phyloP scores from a whole-genome alignment of 1,140 invertebrate genomes.

The Copidosoma floridanum region DNA sequence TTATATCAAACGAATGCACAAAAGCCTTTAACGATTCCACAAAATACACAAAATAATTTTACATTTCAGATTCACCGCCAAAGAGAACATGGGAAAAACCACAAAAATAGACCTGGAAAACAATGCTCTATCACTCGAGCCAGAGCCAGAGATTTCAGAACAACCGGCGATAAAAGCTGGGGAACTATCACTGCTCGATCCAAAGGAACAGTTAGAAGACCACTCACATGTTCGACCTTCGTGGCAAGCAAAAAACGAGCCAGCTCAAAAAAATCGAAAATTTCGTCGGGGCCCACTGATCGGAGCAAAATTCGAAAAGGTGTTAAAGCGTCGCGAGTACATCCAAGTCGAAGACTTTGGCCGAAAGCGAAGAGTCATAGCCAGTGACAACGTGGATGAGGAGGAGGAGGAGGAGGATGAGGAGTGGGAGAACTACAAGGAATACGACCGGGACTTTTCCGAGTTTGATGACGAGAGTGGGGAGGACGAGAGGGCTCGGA shows the following conservation, averaged over 20 bases:
- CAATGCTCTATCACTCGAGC: not conserved
- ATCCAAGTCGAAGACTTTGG: constrained; percentile 31
- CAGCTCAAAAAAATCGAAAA: constrained; percentile 1
- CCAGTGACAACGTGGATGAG: constrained; percentile 2
- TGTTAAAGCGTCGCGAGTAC: not conserved
- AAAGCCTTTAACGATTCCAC: too few species aligned
- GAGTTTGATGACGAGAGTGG: constrained; percentile 40
- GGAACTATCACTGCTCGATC: not conserved
- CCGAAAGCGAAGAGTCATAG: constrained; percentile 15
- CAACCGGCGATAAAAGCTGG: not conserved
- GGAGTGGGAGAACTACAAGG: not conserved
- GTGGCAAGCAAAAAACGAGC: not conserved
- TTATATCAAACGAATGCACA: too few species aligned
- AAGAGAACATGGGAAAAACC: too few species aligned
- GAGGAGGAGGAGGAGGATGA: constrained; percentile 2
- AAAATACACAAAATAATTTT: too few species aligned
- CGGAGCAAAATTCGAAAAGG: not conserved
- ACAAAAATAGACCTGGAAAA: too few species aligned
- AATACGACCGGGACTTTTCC: constrained; percentile 40
- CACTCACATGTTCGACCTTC: too few species aligned
- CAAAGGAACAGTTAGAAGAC: too few species aligned
- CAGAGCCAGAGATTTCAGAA: not conserved
- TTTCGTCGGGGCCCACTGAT: not conserved
- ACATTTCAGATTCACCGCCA: too few species aligned
- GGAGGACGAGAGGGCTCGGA: not conserved